Percentiles rank a stretch among this genome's conserved stretches.
phyloP scores from a whole-genome alignment of 2,888 invertebrate genomes.

The Eupithecia abbreviata region DNA sequence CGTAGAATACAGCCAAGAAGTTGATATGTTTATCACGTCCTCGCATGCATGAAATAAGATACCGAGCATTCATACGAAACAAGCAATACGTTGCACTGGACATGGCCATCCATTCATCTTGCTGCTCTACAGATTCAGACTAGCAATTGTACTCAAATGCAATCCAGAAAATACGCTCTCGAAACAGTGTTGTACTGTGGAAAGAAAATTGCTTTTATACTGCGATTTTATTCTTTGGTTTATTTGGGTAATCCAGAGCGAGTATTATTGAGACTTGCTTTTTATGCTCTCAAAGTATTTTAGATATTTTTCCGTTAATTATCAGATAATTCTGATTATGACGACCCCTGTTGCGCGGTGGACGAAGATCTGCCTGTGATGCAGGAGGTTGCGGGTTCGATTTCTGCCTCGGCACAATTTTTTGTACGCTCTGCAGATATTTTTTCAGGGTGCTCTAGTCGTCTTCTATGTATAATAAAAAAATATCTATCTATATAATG shows the following conservation, averaged over 20 bases:
- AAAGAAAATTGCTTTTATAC: conserved; percentile 6
- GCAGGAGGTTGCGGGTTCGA: too few relatives aligned
- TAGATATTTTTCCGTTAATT: background rate
- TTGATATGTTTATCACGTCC: conserved; percentile 37
- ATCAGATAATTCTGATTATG: background rate
- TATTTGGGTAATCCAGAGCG: background rate
- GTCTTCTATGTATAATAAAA: too few relatives aligned
- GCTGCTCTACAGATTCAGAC: conserved; percentile 28
- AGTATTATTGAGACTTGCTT: background rate
- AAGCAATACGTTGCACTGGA: conserved; percentile 30
- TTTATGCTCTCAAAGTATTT: background rate
- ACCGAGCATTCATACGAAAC: conserved; percentile 33
- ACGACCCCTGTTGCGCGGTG: too few relatives aligned
- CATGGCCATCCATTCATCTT: conserved; percentile 36
- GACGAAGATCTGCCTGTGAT: too few relatives aligned
- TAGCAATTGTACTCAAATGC: conserved; percentile 26
- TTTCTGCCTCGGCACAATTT: too few relatives aligned
- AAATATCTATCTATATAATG: too few relatives aligned
- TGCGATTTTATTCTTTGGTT: background rate
- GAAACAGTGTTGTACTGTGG: conserved; percentile 10
- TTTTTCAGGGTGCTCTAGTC: too few relatives aligned
- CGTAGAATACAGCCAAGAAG: conserved; percentile 29
- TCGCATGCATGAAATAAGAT: conserved; percentile 30
- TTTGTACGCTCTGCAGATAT: too few relatives aligned
- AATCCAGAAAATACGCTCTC: conserved; percentile 18